Evolutionary conservation across 2,888 invertebrate species (phyloP).

Genomic region (Syrista parreyssii): DNA sequence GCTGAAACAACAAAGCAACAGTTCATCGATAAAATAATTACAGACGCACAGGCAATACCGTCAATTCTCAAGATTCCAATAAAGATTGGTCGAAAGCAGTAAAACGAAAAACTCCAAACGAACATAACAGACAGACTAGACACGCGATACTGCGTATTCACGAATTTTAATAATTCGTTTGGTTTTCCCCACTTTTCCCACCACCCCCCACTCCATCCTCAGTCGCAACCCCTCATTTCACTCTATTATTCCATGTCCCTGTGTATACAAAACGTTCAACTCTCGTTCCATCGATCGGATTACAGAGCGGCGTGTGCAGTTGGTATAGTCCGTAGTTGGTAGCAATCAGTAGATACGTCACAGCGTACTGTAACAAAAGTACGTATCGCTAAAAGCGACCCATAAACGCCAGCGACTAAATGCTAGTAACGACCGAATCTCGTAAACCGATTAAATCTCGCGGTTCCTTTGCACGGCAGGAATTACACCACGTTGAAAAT

Average conservation of each 20-base stretch:
- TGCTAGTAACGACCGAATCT: too few relatives aligned
- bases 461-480: too few relatives aligned
- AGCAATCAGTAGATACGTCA: neutral
- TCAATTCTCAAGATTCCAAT: neutral
- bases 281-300: neutral
- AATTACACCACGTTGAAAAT: too few relatives aligned
- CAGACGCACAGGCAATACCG: rapidly evolving
- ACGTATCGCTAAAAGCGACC: neutral
- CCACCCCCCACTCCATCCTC: too few relatives aligned
- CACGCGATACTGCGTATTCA: too few relatives aligned
- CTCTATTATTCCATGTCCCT: too few relatives aligned
- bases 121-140: too few relatives aligned
- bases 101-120: too few relatives aligned
- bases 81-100: neutral
- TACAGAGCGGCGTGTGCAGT: neutral
- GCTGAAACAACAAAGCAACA: conserved; percentile 54
- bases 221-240: too few relatives aligned
- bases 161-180: too few relatives aligned
- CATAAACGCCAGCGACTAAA: neutral
- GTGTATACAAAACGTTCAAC: neutral
- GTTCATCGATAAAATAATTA: conserved; percentile 26
- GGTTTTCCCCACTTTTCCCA: too few relatives aligned
- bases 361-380: neutral
- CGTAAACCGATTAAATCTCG: too few relatives aligned
- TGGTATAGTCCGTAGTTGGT: neutral